Evolutionary conservation across 1,140 invertebrate genomes (phyloP).

Genomic region (Centruroides sculpturatus): DNA sequence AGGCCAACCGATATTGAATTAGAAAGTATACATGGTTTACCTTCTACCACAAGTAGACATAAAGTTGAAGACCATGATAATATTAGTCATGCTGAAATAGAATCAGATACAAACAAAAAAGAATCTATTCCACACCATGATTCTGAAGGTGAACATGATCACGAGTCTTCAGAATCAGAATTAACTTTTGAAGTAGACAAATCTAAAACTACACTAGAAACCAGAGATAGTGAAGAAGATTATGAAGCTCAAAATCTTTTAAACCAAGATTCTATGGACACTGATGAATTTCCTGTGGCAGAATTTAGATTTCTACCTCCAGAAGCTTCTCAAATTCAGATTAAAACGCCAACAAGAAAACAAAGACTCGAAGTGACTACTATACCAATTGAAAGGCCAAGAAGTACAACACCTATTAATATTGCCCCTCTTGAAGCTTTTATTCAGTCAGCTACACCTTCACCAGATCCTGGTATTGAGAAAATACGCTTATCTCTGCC

Average conservation of each 20-base stretch:
- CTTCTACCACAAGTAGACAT: too few species aligned
- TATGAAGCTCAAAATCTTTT: constrained; percentile 19
- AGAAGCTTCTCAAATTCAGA: background rate
- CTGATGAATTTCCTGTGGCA: constrained; percentile 15
- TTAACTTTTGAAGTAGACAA: constrained; percentile 4
- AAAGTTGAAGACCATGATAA: too few species aligned
- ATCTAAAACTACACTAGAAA: background rate
- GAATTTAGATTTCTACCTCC: constrained; percentile 6
- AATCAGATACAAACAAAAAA: too few species aligned
- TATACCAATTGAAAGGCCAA: constrained; percentile 68
- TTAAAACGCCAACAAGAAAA: constrained; percentile 51
- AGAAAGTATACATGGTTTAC: too few species aligned
- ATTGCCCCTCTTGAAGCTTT: constrained; percentile 61
- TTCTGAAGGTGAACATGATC: background rate
- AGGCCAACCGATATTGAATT: too few species aligned
- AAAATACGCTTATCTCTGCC: constrained; percentile 22
- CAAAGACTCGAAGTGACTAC: constrained; percentile 55
- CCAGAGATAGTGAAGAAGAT: constrained; percentile 2
- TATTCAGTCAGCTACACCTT: constrained; percentile 24
- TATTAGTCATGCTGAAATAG: too few species aligned
- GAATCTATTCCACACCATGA: too few species aligned
- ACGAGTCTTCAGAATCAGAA: constrained; percentile 14
- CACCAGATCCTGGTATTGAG: constrained; percentile 17
- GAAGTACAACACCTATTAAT: constrained; percentile 67
- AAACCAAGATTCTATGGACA: constrained; percentile 18